Conservation (phyloP, 2,888 invertebrate species). For the Cloeon dipterum region DNA sequence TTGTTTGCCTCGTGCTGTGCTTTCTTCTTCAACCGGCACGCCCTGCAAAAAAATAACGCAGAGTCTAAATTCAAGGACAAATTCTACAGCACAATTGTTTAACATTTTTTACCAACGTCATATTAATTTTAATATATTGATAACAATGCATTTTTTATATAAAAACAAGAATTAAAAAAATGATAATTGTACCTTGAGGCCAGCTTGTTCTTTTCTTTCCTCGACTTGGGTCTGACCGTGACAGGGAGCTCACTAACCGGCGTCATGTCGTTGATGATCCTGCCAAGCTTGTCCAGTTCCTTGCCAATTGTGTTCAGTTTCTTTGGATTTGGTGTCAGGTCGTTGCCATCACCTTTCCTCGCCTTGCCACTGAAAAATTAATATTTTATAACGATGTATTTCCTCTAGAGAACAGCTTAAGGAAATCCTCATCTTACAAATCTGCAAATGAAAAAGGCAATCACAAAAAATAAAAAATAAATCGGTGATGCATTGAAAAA, state of each 20-base stretch:
- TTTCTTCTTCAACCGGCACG: constrained; percentile 93
- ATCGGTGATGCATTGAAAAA: too few species aligned
- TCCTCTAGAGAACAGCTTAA: too few species aligned
- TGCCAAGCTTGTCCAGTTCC: constrained; percentile 74
- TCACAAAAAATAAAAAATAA: too few species aligned
- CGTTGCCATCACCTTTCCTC: constrained; percentile 91
- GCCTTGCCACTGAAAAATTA: constrained; percentile 51
- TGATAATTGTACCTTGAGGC: constrained; percentile 41
- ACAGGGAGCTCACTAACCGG: constrained; percentile 84
- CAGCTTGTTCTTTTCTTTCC: constrained; percentile 93
- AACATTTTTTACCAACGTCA: neutral
- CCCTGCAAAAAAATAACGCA: constrained; percentile 28
- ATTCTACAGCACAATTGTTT: neutral
- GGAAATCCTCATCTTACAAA: too few species aligned
- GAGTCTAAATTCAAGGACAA: too few species aligned
- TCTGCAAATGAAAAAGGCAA: too few species aligned
- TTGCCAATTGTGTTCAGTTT: constrained; percentile 79
- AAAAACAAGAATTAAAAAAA: neutral
- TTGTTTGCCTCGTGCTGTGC: constrained; percentile 98
- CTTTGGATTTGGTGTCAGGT: constrained; percentile 82
- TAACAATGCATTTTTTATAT: neutral
- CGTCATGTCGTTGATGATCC: constrained; percentile 86
- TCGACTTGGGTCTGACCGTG: constrained; percentile 69
- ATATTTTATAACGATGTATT: too few species aligned
- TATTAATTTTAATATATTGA: neutral